phyloP scores from a whole-genome alignment of 2,797 vertebrate species.

The Serranus cabrilla region DNA sequence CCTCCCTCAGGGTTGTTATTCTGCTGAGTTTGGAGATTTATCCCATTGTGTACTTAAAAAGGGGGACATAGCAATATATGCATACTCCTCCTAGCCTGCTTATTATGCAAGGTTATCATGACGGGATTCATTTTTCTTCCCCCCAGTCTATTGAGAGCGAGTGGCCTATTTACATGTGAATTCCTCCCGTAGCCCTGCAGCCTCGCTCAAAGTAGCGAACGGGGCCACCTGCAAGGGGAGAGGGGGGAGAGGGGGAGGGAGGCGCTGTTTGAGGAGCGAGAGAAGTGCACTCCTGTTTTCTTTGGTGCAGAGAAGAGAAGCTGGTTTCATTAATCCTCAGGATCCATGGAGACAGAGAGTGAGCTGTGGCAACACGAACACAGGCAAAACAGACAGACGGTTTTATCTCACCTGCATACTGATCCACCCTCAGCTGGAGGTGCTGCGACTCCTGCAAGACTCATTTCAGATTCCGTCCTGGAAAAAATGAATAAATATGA shows the following conservation, averaged over 20 bases:
- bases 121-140: slow-evolving; percentile 79
- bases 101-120: slow-evolving; percentile 76
- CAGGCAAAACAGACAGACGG: slow-evolving; percentile 7
- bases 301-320: slow-evolving; percentile 71
- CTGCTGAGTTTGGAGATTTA: slow-evolving; percentile 63
- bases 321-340: slow-evolving; percentile 77
- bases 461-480: neutral
- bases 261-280: slow-evolving; percentile 53
- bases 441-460: neutral
- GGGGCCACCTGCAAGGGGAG: slow-evolving; percentile 78
- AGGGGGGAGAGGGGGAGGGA: slow-evolving; percentile 46
- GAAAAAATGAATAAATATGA: neutral
- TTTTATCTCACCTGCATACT: slow-evolving; percentile 21
- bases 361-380: slow-evolving; percentile 25
- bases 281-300: slow-evolving; percentile 78
- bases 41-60: slow-evolving; percentile 59
- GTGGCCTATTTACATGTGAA: slow-evolving; percentile 87
- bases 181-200: slow-evolving; percentile 74
- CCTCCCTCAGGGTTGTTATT: slow-evolving; percentile 51
- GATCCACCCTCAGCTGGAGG: neutral
- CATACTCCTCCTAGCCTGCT: slow-evolving; percentile 53
- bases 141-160: slow-evolving; percentile 71
- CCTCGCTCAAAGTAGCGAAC: slow-evolving; percentile 68
- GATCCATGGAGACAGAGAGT: slow-evolving; percentile 31
- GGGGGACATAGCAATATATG: slow-evolving; percentile 53